Evolutionary conservation across 1,140 invertebrate species (phyloP).

Genomic region (Heliconius himera): DNA sequence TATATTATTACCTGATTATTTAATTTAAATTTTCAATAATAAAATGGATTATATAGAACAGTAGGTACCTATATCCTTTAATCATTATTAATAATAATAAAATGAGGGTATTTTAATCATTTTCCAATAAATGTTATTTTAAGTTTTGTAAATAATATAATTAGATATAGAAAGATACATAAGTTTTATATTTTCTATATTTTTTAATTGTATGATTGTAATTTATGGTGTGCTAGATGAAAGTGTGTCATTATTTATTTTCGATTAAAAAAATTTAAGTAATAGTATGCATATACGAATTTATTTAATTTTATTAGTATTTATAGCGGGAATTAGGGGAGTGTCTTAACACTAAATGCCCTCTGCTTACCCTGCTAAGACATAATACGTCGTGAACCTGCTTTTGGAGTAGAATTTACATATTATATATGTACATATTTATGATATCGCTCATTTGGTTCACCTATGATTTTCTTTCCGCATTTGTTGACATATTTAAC

Average conservation of each 20-base stretch:
- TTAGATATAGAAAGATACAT: not conserved
- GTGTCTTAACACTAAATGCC: too few species aligned
- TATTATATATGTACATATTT: too few species aligned
- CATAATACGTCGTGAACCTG: too few species aligned
- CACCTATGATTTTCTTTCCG: too few species aligned
- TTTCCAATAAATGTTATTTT: not conserved
- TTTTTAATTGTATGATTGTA: constrained; percentile 46
- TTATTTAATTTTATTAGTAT: too few species aligned
- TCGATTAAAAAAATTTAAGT: not conserved
- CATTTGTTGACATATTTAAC: too few species aligned
- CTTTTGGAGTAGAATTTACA: too few species aligned
- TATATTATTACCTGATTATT: too few species aligned
- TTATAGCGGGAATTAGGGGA: too few species aligned
- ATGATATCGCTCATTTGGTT: too few species aligned
- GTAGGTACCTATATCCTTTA: not conserved
- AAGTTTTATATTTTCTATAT: constrained; percentile 15
- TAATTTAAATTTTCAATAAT: too few species aligned
- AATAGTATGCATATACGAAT: not conserved
- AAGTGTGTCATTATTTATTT: constrained; percentile 12
- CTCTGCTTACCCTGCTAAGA: too few species aligned
- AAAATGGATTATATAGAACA: not conserved
- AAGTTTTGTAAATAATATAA: constrained; percentile 1
- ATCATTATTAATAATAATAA: not conserved
- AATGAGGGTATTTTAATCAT: not conserved
- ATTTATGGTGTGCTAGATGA: constrained; percentile 53